phyloP scores from a whole-genome alignment of 2,113 vertebrate species.

The Python bivittatus region DNA sequence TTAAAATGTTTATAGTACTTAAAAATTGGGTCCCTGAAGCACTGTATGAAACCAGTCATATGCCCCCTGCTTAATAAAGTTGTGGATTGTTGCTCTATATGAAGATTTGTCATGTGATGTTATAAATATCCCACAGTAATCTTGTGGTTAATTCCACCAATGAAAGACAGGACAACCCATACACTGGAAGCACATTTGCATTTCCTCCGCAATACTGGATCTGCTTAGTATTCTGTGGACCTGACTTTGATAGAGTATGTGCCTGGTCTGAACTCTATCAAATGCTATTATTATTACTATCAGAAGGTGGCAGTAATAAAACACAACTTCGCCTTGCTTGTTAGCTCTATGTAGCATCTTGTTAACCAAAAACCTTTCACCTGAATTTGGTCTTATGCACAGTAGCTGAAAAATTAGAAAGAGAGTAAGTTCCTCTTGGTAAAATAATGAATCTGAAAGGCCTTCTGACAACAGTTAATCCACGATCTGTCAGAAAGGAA shows the following conservation, averaged over 20 bases:
- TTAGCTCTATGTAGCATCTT: not conserved
- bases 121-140: not conserved
- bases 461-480: constrained; percentile 40
- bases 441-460: constrained; percentile 37
- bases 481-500: constrained; percentile 45
- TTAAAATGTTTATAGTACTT: not conserved
- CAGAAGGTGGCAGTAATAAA: constrained; percentile 70
- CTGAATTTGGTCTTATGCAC: not conserved
- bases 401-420: not conserved
- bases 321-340: constrained; percentile 27
- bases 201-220: not conserved
- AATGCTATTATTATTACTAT: constrained; percentile 28
- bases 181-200: not conserved
- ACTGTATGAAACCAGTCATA: not conserved
- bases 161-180: not conserved
- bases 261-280: not conserved
- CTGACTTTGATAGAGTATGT: no score
- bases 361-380: not conserved
- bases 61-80: not conserved
- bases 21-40: not conserved
- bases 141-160: not conserved
- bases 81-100: not conserved
- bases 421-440: constrained; percentile 43
- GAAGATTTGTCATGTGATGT: not conserved
- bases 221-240: not conserved